phyloP scores from a whole-genome alignment of 2,113 vertebrate genomes.

The Psophia crepitans region DNA sequence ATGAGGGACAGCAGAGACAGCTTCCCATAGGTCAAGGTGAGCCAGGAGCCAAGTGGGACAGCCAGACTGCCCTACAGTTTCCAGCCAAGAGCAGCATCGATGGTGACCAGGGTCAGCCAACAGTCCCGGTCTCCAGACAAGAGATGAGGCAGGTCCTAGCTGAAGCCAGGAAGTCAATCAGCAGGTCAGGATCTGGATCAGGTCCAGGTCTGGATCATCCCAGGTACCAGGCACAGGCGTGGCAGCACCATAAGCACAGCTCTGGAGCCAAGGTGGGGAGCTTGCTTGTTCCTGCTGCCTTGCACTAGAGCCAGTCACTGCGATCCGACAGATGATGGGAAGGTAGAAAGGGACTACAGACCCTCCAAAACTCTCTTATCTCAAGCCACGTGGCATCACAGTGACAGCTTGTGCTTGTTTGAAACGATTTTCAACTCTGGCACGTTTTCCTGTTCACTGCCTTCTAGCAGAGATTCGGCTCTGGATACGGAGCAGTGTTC shows the following conservation, averaged over 20 bases:
- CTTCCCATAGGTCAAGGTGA: neutral
- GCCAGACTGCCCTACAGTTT: neutral
- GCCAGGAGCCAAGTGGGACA: neutral
- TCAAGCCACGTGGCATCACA: accelerated
- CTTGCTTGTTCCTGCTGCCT: neutral
- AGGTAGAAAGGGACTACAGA: neutral
- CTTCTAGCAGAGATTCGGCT: neutral
- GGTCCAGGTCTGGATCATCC: neutral
- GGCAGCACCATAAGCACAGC: neutral
- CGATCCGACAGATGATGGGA: neutral
- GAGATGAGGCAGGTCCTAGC: neutral
- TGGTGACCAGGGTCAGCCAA: neutral
- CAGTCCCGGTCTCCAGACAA: neutral
- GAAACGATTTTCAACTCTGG: neutral
- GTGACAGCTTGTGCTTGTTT: neutral
- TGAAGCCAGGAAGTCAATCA: neutral
- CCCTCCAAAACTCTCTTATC: neutral
- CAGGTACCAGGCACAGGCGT: neutral
- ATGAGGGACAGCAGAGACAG: neutral
- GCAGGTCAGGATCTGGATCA: neutral
- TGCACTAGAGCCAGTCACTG: neutral
- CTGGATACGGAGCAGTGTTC: neutral
- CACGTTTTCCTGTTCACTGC: accelerated
- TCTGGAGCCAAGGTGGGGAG: neutral
- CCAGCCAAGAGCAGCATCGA: neutral